These are phyloP conservation scores for Drosophila pallidifrons DNA, from an alignment of 1,140 invertebrate genomes.

Conservation along the genomic window DNA sequence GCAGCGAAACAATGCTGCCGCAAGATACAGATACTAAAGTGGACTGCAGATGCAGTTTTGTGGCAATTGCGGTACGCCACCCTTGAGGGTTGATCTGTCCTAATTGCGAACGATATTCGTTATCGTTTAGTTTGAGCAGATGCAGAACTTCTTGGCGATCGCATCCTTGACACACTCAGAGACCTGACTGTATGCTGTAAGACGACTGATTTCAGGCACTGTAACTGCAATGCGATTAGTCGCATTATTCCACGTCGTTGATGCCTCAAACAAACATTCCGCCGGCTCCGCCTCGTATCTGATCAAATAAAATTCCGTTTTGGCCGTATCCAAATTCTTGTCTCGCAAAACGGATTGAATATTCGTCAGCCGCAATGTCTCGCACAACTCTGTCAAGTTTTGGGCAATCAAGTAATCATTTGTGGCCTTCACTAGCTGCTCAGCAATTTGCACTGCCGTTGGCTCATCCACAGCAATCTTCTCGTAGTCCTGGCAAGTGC, in stretches of 20 bases:
- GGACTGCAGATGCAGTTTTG: slow-evolving; percentile 31
- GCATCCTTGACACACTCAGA: slow-evolving; percentile 86
- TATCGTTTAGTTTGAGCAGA: slow-evolving; percentile 64
- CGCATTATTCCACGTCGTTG: slow-evolving; percentile 83
- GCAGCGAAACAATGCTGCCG: slow-evolving; percentile 45
- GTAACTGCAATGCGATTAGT: slow-evolving; percentile 51
- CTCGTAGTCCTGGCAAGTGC: slow-evolving; percentile 88
- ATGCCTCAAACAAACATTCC: slow-evolving; percentile 87
- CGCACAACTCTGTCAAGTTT: slow-evolving; percentile 50
- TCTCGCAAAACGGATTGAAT: slow-evolving; percentile 29
- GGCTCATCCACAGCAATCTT: slow-evolving; percentile 75
- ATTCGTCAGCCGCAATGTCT: slow-evolving; percentile 20
- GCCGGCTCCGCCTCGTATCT: slow-evolving; percentile 58
- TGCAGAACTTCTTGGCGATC: slow-evolving; percentile 86
- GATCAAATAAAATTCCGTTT: slow-evolving; percentile 6
- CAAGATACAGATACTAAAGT: slow-evolving; percentile 26
- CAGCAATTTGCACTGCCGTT: slow-evolving; percentile 69
- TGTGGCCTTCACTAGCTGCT: slow-evolving; percentile 85
- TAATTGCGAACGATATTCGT: slow-evolving; percentile 9
- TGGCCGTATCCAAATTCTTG: background rate
- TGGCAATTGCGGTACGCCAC: slow-evolving; percentile 25
- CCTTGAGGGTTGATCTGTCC: slow-evolving; percentile 20
- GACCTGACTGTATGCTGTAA: slow-evolving; percentile 86
- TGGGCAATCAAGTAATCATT: slow-evolving; percentile 65
- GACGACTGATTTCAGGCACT: slow-evolving; percentile 86